Conservation (phyloP, 2,888 invertebrate species). For the Andrena chrysosceles region DNA sequence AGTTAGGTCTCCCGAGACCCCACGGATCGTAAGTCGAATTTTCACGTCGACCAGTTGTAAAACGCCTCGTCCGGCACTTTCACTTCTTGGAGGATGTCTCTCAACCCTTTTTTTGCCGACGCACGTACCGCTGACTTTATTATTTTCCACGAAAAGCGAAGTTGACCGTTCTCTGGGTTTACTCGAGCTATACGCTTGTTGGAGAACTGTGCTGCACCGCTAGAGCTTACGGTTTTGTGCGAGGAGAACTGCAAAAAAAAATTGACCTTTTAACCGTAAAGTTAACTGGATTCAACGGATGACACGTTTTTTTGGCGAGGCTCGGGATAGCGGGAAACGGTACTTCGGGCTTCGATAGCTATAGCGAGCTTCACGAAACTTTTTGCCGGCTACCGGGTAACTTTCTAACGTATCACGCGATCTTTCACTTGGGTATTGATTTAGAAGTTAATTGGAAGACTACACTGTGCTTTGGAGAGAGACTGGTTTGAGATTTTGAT, state of each 20-base stretch:
- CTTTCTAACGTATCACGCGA: background rate
- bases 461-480: too few relatives aligned
- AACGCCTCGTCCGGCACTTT: conserved; percentile 45
- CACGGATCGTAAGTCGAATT: background rate
- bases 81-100: conserved; percentile 25
- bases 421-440: background rate
- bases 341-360: conserved; percentile 7
- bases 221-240: conserved; percentile 55
- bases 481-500: too few relatives aligned
- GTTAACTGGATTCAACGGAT: conserved; percentile 68
- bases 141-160: conserved; percentile 31
- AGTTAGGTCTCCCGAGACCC: conserved; percentile 44
- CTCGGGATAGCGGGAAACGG: conserved; percentile 11
- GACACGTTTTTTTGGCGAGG: conserved; percentile 39
- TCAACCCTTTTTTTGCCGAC: conserved; percentile 30
- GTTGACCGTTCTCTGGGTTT: background rate
- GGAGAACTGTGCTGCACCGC: conserved; percentile 37
- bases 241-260: conserved; percentile 70
- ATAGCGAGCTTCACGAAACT: background rate
- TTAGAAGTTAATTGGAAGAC: background rate
- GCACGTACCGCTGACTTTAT: conserved; percentile 50
- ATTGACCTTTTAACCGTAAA: conserved; percentile 76
- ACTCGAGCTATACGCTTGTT: background rate
- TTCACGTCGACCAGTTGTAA: conserved; percentile 43
- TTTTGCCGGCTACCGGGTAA: background rate